Conservation (phyloP, 2,113 vertebrate species). For the Psettodes erumei region DNA sequence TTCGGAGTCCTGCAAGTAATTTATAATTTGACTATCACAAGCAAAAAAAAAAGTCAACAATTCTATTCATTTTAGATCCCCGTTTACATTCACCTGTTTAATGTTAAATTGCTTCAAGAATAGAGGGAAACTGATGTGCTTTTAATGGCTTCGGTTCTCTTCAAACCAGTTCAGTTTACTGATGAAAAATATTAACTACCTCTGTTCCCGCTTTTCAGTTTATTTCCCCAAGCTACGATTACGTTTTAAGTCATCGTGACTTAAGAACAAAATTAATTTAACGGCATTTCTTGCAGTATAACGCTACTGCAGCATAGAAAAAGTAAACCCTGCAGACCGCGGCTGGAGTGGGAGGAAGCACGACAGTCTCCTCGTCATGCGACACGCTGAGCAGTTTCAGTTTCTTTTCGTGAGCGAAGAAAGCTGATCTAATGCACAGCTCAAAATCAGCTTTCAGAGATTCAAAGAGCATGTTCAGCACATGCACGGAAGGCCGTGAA, state of each 20-base stretch:
- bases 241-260: background rate
- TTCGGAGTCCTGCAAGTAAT: slow-evolving; percentile 12
- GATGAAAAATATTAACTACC: slow-evolving; percentile 13
- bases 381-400: background rate
- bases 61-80: background rate
- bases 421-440: background rate
- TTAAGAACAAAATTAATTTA: background rate
- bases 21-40: slow-evolving; percentile 4
- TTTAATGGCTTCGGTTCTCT: slow-evolving; percentile 10
- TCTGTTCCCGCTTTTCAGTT: background rate
- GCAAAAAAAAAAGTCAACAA: background rate
- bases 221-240: background rate
- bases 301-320: slow-evolving; percentile 55
- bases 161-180: slow-evolving; percentile 1
- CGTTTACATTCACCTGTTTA: background rate
- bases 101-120: background rate
- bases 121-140: background rate
- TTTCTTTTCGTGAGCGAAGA: background rate
- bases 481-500: background rate
- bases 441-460: background rate
- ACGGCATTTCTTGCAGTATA: slow-evolving; percentile 59
- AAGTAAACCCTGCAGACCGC: background rate
- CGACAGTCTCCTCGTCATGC: background rate
- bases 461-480: background rate
- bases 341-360: background rate